Conservation (phyloP, 2,113 vertebrate species). For the Paradoxurus hermaphroditus region DNA sequence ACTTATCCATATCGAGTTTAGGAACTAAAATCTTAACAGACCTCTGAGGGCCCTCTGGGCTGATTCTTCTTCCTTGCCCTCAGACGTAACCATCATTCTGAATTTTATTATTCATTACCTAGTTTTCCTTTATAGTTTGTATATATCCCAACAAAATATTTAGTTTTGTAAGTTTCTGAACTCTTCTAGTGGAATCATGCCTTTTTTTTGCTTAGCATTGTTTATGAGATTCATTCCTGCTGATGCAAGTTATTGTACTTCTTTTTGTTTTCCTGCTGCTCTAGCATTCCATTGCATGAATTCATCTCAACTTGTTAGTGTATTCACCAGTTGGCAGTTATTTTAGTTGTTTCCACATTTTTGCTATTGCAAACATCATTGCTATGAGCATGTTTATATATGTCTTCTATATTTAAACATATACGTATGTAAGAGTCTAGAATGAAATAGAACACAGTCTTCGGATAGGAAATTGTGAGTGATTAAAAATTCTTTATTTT, state of each 20-base stretch:
- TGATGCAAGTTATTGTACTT: neutral
- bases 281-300: neutral
- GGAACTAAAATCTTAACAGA: slow-evolving; percentile 7
- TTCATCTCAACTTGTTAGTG: neutral
- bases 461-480: slow-evolving; percentile 2
- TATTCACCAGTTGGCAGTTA: neutral
- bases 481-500: slow-evolving; percentile 16
- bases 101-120: neutral
- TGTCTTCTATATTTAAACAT: neutral
- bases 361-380: neutral
- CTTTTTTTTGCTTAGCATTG: neutral
- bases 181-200: neutral
- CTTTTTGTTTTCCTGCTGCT: neutral
- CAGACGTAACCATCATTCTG: neutral
- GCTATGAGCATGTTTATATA: neutral
- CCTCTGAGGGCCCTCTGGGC: neutral
- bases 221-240: neutral
- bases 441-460: slow-evolving; percentile 16
- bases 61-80: neutral
- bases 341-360: neutral
- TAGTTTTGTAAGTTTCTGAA: slow-evolving; percentile 6
- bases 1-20: neutral
- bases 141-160: neutral
- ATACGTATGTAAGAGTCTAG: neutral
- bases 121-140: neutral